phyloP scores from a whole-genome alignment of 37 sponge, comb jelly and placozoan species.

The Halichondria panicea region DNA sequence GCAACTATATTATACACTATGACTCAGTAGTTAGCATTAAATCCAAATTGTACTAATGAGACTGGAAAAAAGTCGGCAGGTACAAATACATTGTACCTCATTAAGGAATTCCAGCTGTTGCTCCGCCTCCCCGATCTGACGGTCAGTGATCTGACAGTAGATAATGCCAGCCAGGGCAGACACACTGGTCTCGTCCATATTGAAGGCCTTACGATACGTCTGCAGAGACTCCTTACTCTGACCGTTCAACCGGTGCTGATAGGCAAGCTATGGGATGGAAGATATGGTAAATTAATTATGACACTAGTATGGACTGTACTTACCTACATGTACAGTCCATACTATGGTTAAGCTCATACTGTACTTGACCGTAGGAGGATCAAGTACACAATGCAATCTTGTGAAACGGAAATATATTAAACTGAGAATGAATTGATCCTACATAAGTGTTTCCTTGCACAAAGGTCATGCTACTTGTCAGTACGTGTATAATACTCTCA shows the following conservation, averaged over 20 bases:
- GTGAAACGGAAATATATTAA: no score
- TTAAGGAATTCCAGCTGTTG: slow-evolving; percentile 94
- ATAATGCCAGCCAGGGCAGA: slow-evolving; percentile 79
- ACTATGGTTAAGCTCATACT: not conserved
- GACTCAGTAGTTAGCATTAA: not conserved
- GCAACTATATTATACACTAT: not conserved
- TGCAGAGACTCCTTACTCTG: slow-evolving; percentile 71
- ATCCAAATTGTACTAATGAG: not conserved
- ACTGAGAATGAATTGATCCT: no score
- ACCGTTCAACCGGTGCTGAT: slow-evolving; percentile 69
- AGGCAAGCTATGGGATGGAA: slow-evolving; percentile 41
- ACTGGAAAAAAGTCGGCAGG: not conserved
- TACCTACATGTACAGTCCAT: not conserved
- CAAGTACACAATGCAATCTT: not conserved
- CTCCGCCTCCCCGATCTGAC: slow-evolving; percentile 78
- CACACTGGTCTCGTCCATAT: slow-evolving; percentile 82
- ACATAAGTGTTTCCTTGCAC: no score
- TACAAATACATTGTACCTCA: slow-evolving; percentile 49
- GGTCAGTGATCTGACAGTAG: slow-evolving; percentile 79
- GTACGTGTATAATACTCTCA: no score
- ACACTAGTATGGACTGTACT: not conserved
- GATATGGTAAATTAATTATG: not conserved
- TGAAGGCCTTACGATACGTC: slow-evolving; percentile 81
- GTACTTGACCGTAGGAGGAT: not conserved
- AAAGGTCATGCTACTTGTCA: no score